Percentiles rank a stretch among this genome's conserved stretches.
Evolutionary conservation across 2,113 vertebrate species (phyloP).

Genomic region (Andinoacara biseriatus): DNA sequence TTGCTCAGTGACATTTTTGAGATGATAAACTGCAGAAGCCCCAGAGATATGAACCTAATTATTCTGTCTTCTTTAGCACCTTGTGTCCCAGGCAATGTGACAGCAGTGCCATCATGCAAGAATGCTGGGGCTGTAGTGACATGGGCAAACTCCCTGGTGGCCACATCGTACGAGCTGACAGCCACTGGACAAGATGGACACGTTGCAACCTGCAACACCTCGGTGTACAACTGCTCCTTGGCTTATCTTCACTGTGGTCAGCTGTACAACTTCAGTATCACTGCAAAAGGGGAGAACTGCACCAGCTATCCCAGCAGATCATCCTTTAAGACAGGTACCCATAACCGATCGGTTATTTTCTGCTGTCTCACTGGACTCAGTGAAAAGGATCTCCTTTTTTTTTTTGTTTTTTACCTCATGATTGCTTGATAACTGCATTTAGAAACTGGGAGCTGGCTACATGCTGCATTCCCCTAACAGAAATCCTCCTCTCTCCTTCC

Average conservation of each 20-base stretch:
- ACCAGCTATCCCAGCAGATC: conserved; percentile 58
- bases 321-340: conserved; percentile 69
- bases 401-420: not conserved
- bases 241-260: conserved; percentile 72
- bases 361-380: not conserved
- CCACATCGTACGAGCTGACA: conserved; percentile 69
- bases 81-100: conserved; percentile 73
- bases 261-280: conserved; percentile 65
- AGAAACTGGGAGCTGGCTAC: not conserved
- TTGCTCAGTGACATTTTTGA: not conserved
- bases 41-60: not conserved
- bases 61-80: conserved; percentile 66
- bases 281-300: conserved; percentile 68
- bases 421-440: not conserved
- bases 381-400: not conserved
- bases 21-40: not conserved
- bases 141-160: conserved; percentile 70
- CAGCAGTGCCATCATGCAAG: conserved; percentile 47
- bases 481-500: not conserved
- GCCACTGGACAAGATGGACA: conserved; percentile 66
- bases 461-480: not conserved
- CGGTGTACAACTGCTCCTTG: conserved; percentile 70
- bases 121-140: conserved; percentile 42
- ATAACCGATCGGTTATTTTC: not conserved
- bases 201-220: conserved; percentile 42